Base-by-base conservation (phyloP, 2,797 vertebrate genomes). In the Pyrocephalus nanus region DNA sequence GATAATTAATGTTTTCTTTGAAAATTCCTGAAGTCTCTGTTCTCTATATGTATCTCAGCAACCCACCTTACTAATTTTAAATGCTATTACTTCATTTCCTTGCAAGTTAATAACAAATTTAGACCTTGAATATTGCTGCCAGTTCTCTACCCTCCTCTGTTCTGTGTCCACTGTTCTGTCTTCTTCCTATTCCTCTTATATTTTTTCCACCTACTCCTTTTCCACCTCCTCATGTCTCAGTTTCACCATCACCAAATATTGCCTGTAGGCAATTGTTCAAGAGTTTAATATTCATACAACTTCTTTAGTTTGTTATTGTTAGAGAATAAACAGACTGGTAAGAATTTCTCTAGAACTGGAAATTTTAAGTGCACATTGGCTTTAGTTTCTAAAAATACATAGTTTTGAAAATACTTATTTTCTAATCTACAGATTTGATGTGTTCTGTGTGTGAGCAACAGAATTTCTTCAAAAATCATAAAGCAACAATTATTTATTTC, bases 81-180 rank as follows among this genome's bases (percentile, higher is more conserved):
- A 71, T 26, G 2, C 6, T 65, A 96, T 87, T 87, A 80, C 81
- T 93, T 82, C 69, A 94, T 94, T 95, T 92, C 86, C 92, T 84
- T 83, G 17, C 45, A 67, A 94, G 29, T n/a, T 85, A 93, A 92
- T 80, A 83, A 18, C 0, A 0, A 75, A 84, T 92, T 91, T 94
- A 93, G 47, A 53, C 57, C 51, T 65, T 82, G n/a, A 75, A 80
- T 75, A 74, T 50, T 79, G 62, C 76, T 94, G 88, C 93, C 90
- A 91, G 38, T 77, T 91, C 58, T 86, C 26, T 78, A 76, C 19
- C 51, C 62, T 88, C 67, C 54, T 40, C 64, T 77, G 32, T 1
- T 40, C 64, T 77, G 32, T 1, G 2, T 89, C 86, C 4, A 3
- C 65, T 13, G 1, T 78, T 82, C 91, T 78, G 50, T 78, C 66